Evolutionary conservation across 92 coral and sea anemone species (phyloP).

Genomic region (Metridium senile): DNA sequence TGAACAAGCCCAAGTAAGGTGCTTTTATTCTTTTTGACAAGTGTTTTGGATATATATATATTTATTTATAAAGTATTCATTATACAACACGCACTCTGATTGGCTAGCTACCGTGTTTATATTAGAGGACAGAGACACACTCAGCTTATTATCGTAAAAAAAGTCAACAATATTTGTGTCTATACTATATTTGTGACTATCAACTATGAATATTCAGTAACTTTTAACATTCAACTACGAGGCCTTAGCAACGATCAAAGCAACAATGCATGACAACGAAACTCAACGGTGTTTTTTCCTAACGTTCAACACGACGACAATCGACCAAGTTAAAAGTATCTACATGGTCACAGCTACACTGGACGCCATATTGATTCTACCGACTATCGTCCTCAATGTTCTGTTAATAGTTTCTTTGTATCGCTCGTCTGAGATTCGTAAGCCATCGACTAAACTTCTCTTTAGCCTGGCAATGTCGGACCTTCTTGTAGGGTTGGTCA

Average conservation of each 20-base stretch:
- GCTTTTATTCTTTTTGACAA: too few relatives aligned
- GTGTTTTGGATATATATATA: too few relatives aligned
- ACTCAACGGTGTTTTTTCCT: conserved; percentile 25
- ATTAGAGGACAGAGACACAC: too few relatives aligned
- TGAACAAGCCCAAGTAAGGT: too few relatives aligned
- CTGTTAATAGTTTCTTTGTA: conserved; percentile 36
- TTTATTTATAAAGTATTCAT: too few relatives aligned
- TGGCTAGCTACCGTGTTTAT: too few relatives aligned
- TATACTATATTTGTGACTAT: too few relatives aligned
- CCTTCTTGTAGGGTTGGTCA: conserved; percentile 27
- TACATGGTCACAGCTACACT: conserved; percentile 21
- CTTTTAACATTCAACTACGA: too few relatives aligned
- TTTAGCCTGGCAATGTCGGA: conserved; percentile 37
- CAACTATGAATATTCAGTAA: too few relatives aligned
- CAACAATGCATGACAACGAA: conserved; percentile 10
- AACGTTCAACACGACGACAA: conserved; percentile 18
- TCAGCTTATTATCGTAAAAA: too few relatives aligned
- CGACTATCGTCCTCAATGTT: conserved; percentile 24
- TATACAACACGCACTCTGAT: too few relatives aligned
- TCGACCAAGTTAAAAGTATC: conserved; percentile 25
- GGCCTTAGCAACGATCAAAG: neutral
- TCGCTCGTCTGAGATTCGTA: conserved; percentile 29
- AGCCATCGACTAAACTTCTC: conserved; percentile 37
- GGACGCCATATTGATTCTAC: conserved; percentile 25
- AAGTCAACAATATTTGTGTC: too few relatives aligned